Evolutionary conservation across 2,888 invertebrate genomes (phyloP).

Genomic region (Meta bourneti): DNA sequence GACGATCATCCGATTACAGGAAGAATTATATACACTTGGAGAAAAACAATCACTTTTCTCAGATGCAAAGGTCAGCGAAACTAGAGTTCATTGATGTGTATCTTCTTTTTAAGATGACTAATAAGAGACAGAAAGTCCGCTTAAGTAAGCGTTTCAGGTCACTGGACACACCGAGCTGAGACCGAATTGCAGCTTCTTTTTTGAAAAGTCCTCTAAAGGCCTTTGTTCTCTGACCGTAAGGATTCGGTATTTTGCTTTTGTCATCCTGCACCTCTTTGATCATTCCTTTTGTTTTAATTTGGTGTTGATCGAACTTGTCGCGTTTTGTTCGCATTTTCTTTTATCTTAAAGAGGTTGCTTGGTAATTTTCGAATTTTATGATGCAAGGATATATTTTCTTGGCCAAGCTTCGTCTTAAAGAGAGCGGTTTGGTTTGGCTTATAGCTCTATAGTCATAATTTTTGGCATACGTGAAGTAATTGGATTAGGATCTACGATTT

Average conservation of each 20-base stretch:
- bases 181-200: constrained; percentile 6
- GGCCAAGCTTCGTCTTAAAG: no score
- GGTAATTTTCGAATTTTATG: no score
- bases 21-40: not conserved
- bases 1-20: not conserved
- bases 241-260: constrained; percentile 21
- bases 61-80: constrained; percentile 52
- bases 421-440: no score
- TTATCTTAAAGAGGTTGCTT: not conserved
- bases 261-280: constrained; percentile 19
- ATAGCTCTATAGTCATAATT: no score
- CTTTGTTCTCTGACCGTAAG: constrained; percentile 34
- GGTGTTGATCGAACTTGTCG: not conserved
- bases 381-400: no score
- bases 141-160: constrained; percentile 56
- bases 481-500: no score
- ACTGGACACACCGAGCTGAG: constrained; percentile 28
- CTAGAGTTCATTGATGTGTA: constrained; percentile 50
- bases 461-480: no score
- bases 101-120: constrained; percentile 46
- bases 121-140: constrained; percentile 64
- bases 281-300: constrained; percentile 12
- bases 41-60: not conserved
- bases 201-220: not conserved
- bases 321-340: not conserved